Evolutionary conservation across 2,797 vertebrate genomes (phyloP), one percentile per base, ranked within the genome.

Genomic region (Dendrocincla tyrannina): DNA sequence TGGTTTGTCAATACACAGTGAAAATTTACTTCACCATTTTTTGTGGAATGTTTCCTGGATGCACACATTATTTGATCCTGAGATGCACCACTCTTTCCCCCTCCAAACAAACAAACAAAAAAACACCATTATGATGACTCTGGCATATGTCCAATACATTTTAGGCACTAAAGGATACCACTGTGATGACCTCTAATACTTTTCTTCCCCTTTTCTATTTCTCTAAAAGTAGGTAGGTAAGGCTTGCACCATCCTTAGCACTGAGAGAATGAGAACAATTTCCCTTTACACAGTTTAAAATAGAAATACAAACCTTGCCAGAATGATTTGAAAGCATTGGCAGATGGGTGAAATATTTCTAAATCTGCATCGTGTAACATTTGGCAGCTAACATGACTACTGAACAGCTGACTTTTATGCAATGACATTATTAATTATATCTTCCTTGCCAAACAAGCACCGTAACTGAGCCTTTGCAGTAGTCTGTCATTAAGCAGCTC

Each of bases 351-450:
- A 93, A 96, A 95, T 98, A 93, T 95, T 97, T 98, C 96, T 98
- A 93, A 96, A 96, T 89, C 66, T 25, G 87, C 93, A 95, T 89
- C 74, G 39, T 92, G 90, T 93, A 97, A 96, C 37, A 50, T 94
- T 93, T 96, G 96, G 96, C 97, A 85, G 91, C 95, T 76, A 97
- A 85, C 96, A 88, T 89, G 97, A 96, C 96, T 92, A 82, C 76
- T 72, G 95, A 97, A 97, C 97, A 98, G 98, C 98, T 98, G 97
- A 98, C 97, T 97, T 97, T 55, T 93, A 96, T 89, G 95, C 92
- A 97, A 97, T 93, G 96, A 97, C 96, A 96, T 97, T 96, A 96
- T 94, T 93, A 96, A 95, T 97, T 90, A 83, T 89, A 80, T 72
- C 55, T 90, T 74, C 83, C 77, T 80, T 96, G 96, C 95, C 96